Evolutionary conservation across 2,797 vertebrate genomes (phyloP), one percentile per base, ranked within the genome.

Genomic region (Columba guinea): DNA sequence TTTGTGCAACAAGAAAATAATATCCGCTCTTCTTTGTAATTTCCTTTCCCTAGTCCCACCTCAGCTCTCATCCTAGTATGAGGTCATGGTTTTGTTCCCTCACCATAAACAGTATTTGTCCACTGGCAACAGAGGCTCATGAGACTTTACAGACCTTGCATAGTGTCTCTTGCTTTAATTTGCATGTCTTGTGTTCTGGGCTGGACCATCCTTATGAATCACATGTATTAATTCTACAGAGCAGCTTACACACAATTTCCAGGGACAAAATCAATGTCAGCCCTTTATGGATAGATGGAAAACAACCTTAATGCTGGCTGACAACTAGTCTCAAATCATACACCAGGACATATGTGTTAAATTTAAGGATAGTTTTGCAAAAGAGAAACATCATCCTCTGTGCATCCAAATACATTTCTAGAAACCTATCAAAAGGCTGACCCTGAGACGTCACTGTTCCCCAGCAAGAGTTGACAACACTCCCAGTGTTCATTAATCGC

Each of bases 341-440:
- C 17, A 37, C 11, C 0, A 0, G 41, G 46, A 52, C 48, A 59
- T 0, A 27, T 3, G 65, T 18, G 27, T 13, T 88, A 63, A 15
- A 49, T 55, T 76, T 60, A 52, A 49, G 62, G 16, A 5, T 44
- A 15, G 22, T 81, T 86, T 83, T 60, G 9, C 35, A 15, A 64
- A 68, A 86, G 10, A 77, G 34, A 64, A 77, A 24, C 3, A 17
- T 13, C 48, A 41, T 21, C 35, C 22, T 77, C 53, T 34, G 4
- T 16, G 3, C 9, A 56, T 37, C 13, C 11, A 56, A 76, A 59
- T 34, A 13, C 15, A 2, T 18, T 21, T 32, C 56, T 49, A 21
- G 21, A 48, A 1, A 27, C 13, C 7, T 32, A 30, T 35, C 26
- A 49, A 51, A 73, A 69, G 34, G 10, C 48, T 79, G 63, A 35